These are phyloP conservation scores for Serinus canaria DNA, from an alignment of 2,113 vertebrate genomes.

Conservation along the genomic window DNA sequence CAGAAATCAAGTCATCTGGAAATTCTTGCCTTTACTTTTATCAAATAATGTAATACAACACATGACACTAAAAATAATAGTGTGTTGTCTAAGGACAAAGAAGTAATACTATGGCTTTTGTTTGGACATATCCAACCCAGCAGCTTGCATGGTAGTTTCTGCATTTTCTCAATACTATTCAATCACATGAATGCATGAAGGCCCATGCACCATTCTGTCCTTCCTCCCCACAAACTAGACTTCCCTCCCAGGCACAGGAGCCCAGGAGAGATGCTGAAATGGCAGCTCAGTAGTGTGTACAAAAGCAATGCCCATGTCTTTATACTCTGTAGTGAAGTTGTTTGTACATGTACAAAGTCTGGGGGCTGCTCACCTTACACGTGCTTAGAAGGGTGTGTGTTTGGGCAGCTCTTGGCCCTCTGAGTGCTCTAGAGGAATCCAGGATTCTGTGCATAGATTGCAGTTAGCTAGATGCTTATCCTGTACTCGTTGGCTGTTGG, in stretches of 20 bases:
- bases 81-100: conserved; percentile 23
- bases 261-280: background rate
- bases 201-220: fast-evolving
- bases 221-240: background rate
- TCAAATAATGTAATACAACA: conserved; percentile 53
- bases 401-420: background rate
- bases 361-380: fast-evolving
- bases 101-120: background rate
- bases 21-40: conserved; percentile 63
- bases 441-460: background rate
- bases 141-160: background rate
- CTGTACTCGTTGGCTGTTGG: background rate
- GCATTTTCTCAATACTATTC: background rate
- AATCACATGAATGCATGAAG: too few relatives aligned
- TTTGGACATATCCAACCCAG: background rate
- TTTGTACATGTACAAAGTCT: background rate
- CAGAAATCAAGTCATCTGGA: conserved; percentile 65
- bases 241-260: background rate
- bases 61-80: conserved; percentile 53
- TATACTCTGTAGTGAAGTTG: fast-evolving
- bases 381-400: fast-evolving
- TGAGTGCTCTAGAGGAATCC: background rate
- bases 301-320: fast-evolving
- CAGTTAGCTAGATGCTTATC: background rate
- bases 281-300: background rate